Conservation (phyloP, 2,113 vertebrate species). For the Myiopsitta monachus region DNA sequence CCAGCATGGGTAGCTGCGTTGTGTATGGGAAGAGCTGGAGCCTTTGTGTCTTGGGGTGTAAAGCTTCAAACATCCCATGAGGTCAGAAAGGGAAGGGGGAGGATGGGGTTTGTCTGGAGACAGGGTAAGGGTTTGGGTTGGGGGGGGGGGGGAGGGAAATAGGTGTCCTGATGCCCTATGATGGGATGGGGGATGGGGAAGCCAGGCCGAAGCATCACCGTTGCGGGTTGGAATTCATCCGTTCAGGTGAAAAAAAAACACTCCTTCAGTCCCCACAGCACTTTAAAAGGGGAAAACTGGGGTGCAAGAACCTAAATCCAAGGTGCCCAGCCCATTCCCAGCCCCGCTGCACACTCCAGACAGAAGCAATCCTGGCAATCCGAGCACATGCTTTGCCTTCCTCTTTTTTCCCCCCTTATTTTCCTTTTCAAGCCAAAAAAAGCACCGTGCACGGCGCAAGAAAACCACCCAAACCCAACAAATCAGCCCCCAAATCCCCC, state of each 20-base stretch:
- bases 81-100: neutral
- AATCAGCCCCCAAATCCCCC: neutral
- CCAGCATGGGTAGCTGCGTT: neutral
- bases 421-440: neutral
- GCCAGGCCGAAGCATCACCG: accelerated
- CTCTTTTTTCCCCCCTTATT: neutral
- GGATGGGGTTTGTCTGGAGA: too few relatives aligned
- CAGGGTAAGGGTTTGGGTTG: neutral
- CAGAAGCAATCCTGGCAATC: neutral
- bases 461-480: too few relatives aligned
- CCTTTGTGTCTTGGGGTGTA: neutral
- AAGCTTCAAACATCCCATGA: neutral
- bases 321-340: neutral
- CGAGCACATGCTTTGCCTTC: neutral
- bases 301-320: neutral
- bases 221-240: neutral
- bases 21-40: neutral
- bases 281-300: neutral
- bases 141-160: accelerated
- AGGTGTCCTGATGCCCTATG: neutral
- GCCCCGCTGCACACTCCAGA: neutral
- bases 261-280: neutral
- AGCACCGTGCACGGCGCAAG: accelerated
- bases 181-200: neutral
- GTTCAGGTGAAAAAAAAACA: accelerated